phyloP scores from a whole-genome alignment of 1,140 invertebrate species.

The Lucilia sericata region DNA sequence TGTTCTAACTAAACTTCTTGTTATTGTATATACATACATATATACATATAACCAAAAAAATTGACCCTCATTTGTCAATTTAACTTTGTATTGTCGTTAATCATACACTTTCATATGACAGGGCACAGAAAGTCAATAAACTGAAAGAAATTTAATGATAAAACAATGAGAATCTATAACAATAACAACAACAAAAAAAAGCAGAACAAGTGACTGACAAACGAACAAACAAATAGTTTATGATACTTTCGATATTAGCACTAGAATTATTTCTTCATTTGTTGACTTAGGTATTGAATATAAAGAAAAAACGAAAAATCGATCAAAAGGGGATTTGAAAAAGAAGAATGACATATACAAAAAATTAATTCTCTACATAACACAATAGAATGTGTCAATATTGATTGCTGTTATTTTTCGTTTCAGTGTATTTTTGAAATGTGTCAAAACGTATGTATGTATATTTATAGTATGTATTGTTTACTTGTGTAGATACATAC shows the following conservation, averaged over 20 bases:
- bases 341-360: background rate
- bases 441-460: background rate
- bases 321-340: background rate
- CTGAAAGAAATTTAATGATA: conserved; percentile 18
- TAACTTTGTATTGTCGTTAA: conserved; percentile 41
- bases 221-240: background rate
- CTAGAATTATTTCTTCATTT: background rate
- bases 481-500: background rate
- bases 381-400: background rate
- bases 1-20: too few species aligned
- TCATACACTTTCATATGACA: conserved; percentile 29
- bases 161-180: background rate
- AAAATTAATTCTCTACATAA: background rate
- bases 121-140: conserved; percentile 1
- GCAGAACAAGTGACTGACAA: background rate
- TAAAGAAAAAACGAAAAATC: background rate
- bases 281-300: background rate
- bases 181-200: background rate
- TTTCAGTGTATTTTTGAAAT: background rate
- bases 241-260: background rate
- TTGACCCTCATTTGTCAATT: conserved; percentile 44
- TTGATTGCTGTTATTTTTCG: background rate
- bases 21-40: too few species aligned
- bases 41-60: background rate
- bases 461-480: too few species aligned